Conservation (phyloP, 1,140 invertebrate species). For the Apocrypta bakeri region DNA sequence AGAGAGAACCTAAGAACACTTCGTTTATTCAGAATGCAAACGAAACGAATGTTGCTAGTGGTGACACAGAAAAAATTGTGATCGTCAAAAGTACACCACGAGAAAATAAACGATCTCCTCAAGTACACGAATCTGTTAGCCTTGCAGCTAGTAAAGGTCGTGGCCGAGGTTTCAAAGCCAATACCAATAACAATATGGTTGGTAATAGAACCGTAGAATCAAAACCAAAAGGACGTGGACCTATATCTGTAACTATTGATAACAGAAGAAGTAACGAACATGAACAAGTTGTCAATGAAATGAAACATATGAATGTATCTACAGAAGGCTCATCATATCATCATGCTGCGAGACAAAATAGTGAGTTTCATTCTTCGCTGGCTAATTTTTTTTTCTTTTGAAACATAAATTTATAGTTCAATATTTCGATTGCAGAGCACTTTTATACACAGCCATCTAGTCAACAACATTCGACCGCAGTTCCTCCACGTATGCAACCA, state of each 20-base stretch:
- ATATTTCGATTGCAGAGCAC: slow-evolving; percentile 61
- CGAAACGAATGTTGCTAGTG: slow-evolving; percentile 58
- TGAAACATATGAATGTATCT: slow-evolving; percentile 71
- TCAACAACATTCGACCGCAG: slow-evolving; percentile 70
- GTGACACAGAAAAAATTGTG: slow-evolving; percentile 61
- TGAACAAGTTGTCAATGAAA: slow-evolving; percentile 71
- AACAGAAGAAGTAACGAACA: slow-evolving; percentile 67
- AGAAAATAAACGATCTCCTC: slow-evolving; percentile 63
- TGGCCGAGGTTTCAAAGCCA: slow-evolving; percentile 69
- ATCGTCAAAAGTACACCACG: slow-evolving; percentile 58
- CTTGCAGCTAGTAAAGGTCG: slow-evolving; percentile 63
- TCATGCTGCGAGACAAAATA: slow-evolving; percentile 65
- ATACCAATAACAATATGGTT: slow-evolving; percentile 68
- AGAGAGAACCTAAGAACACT: slow-evolving; percentile 63
- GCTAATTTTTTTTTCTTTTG: slow-evolving; percentile 39
- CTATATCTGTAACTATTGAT: slow-evolving; percentile 58
- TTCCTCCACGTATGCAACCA: slow-evolving; percentile 74
- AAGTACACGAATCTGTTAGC: slow-evolving; percentile 63
- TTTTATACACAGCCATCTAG: slow-evolving; percentile 68
- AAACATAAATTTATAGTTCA: slow-evolving; percentile 4
- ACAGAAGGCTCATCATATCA: slow-evolving; percentile 70
- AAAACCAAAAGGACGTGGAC: slow-evolving; percentile 70
- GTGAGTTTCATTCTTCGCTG: slow-evolving; percentile 58
- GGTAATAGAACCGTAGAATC: slow-evolving; percentile 66
- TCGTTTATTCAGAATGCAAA: slow-evolving; percentile 62